Evolutionary conservation across 2,113 vertebrate species (phyloP).

Genomic region (Campylomormyrus numenius): DNA sequence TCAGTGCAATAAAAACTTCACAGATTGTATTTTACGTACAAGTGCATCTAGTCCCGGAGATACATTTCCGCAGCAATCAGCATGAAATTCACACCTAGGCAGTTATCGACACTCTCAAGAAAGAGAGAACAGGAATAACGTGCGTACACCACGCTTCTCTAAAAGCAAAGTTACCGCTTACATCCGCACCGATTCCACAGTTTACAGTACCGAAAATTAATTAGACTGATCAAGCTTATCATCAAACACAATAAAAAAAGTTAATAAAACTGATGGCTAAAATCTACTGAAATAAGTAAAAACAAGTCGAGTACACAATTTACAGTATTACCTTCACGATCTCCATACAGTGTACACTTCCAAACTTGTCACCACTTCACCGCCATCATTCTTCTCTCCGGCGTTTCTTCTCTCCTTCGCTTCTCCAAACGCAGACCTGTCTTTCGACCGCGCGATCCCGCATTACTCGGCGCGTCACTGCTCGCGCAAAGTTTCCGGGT

Average conservation of each 20-base stretch:
- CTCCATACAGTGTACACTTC: constrained; percentile 31
- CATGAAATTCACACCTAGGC: constrained; percentile 3
- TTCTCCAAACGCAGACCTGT: constrained; percentile 51
- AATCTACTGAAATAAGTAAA: not conserved
- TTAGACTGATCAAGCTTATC: not conserved
- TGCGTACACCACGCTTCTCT: not conserved
- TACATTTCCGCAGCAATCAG: constrained; percentile 9
- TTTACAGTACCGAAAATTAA: not conserved
- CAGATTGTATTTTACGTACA: not conserved
- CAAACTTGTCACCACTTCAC: constrained; percentile 55
- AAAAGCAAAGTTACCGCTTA: not conserved
- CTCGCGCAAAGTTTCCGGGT: not conserved
- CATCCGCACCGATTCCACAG: not conserved
- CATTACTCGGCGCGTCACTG: constrained; percentile 17
- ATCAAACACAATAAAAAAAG: not conserved
- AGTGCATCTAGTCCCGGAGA: not conserved
- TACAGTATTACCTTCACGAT: constrained; percentile 39
- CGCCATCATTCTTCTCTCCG: constrained; percentile 59
- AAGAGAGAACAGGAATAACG: not conserved
- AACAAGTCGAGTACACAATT: not conserved
- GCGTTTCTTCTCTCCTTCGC: constrained; percentile 32
- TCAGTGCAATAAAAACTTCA: not conserved
- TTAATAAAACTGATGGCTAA: not conserved
- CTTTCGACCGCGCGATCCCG: constrained; percentile 33
- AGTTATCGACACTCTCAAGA: not conserved